Base-by-base conservation (phyloP, 1,140 invertebrate species). In the Teleogryllus occipitalis region DNA sequence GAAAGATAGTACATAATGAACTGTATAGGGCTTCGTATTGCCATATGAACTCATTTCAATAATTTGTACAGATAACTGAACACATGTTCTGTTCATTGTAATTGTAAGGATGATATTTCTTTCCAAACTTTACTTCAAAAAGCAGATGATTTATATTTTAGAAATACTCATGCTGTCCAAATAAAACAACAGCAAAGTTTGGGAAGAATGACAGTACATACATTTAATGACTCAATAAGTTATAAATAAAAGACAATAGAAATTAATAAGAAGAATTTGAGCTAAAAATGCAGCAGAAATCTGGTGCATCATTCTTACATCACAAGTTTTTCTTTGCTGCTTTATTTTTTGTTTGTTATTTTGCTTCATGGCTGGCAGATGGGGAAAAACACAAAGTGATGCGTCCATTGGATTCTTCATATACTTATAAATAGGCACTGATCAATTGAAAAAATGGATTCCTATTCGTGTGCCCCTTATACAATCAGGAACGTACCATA, bases 11-110 rank as follows among this genome's bases (percentile, higher is more conserved):
- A 76, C 22, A 77, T 46, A 77, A 54, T 18, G 14, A 77, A 77
- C 54, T n/a, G 47, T 77, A 21, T 77, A 77, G 76, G 76, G 39
- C 39, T 77, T 77, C 76, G 47, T 77, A 54, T 77, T 49, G 76
- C 76, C 76, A 54, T 77, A 77, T n/a, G 18, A n/a, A 49, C 22
- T 65, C 54, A 65, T 65, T 65, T 65, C 54, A 65, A 65, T 18
- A 10, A 65, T 65, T 65, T 65, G 54, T 65, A 65, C 54, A 65
- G 54, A 65, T 65, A 39, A 18, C 54, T 65, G 18, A 65, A 65
- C 54, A 65, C 10, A 65, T 65, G 54, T 65, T 65, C 54, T 65
- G 54, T 65, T 65, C 54, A 65, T 65, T 65, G 18, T 65, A 65
- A 65, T 39, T 65, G 54, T 65, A 18, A 65, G 54, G 18, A 65